Percentiles rank a stretch among this genome's conserved stretches.
Evolutionary conservation across 2,797 vertebrate genomes (phyloP).

Genomic region (Mareca strepera): DNA sequence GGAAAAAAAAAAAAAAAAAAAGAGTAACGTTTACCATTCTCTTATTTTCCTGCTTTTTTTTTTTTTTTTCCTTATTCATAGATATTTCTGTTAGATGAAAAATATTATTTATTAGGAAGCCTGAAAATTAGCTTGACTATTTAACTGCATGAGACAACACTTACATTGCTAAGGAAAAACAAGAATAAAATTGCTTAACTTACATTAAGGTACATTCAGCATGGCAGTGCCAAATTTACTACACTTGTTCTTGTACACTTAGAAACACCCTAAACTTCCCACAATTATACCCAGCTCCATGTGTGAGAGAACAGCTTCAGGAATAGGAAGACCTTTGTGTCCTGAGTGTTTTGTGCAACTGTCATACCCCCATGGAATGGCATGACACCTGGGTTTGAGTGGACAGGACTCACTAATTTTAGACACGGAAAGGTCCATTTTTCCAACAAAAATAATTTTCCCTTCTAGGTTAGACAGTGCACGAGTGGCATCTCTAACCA

Average conservation of each 20-base stretch:
- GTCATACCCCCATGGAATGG: fast-evolving
- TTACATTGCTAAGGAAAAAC: not conserved
- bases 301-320: not conserved
- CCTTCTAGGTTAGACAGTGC: not conserved
- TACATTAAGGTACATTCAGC: not conserved
- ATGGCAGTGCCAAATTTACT: not conserved
- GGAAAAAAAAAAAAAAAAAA: not conserved
- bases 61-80: not conserved
- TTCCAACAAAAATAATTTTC: not conserved
- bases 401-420: not conserved
- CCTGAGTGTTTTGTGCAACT: not conserved
- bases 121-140: not conserved
- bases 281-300: not conserved
- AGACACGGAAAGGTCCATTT: not conserved
- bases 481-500: not conserved
- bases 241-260: not conserved
- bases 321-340: not conserved
- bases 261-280: not conserved
- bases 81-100: not conserved
- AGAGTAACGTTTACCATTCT: not conserved
- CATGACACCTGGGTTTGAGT: not conserved
- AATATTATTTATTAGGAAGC: not conserved
- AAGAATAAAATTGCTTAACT: not conserved
- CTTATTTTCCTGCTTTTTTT: not conserved
- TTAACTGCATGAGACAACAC: not conserved